Conservation (phyloP, 2,113 vertebrate genomes). For the Myxocyprinus asiaticus region DNA sequence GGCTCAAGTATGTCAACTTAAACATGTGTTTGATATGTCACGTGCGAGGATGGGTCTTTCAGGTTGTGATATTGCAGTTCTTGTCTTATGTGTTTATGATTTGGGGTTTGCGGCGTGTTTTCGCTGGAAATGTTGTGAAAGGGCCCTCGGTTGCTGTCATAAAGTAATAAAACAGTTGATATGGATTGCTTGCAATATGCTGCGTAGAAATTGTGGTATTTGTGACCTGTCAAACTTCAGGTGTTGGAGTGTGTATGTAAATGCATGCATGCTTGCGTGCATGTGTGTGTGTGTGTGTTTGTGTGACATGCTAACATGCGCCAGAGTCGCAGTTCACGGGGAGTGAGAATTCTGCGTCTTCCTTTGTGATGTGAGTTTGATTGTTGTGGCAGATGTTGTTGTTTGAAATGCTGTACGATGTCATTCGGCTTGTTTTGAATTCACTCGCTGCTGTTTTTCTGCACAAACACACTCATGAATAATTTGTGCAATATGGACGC, state of each 20-base stretch:
- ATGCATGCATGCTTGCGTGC: too few relatives aligned
- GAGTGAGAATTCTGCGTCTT: neutral
- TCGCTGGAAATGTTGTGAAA: neutral
- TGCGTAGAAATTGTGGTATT: too few relatives aligned
- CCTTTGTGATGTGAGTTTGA: neutral
- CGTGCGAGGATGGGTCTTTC: neutral
- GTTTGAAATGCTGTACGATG: neutral
- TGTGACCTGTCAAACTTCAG: slow-evolving; percentile 3
- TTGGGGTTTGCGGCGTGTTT: neutral
- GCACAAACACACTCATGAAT: slow-evolving; percentile 4
- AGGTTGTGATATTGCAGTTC: neutral
- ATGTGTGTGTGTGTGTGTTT: neutral
- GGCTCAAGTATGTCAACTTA: slow-evolving; percentile 85
- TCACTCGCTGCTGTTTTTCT: neutral
- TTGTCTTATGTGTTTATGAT: neutral
- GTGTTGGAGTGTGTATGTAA: too few relatives aligned
- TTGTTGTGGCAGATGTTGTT: slow-evolving; percentile 29
- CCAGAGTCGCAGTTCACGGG: neutral
- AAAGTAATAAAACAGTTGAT: neutral
- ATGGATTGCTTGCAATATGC: neutral
- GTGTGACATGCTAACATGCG: neutral
- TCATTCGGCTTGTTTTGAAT: neutral
- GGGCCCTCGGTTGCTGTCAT: neutral
- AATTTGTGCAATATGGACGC: neutral
- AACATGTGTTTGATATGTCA: neutral